Conservation (phyloP, 2,888 invertebrate genomes). For the Trisateles emortualis region DNA sequence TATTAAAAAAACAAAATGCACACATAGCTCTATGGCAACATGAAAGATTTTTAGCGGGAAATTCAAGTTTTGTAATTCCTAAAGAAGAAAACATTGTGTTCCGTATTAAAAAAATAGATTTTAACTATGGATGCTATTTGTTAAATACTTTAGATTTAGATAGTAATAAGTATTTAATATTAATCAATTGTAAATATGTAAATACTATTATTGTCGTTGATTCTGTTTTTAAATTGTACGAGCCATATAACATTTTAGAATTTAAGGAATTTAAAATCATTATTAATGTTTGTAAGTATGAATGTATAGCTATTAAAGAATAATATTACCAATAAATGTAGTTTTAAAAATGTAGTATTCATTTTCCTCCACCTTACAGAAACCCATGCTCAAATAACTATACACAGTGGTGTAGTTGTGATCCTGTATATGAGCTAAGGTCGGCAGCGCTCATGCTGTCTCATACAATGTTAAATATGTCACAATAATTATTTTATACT, state of each 20-base stretch:
- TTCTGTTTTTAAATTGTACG: conserved; percentile 67
- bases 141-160: conserved; percentile 60
- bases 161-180: conserved; percentile 57
- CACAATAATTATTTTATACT: no score
- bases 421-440: no score
- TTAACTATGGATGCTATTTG: conserved; percentile 70
- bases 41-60: conserved; percentile 79
- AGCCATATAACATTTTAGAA: conserved; percentile 65
- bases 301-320: conserved; percentile 50
- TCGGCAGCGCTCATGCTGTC: no score
- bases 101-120: conserved; percentile 60
- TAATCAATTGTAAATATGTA: conserved; percentile 66
- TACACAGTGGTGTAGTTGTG: no score
- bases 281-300: conserved; percentile 77
- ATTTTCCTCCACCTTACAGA: no score
- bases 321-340: background rate
- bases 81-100: conserved; percentile 64
- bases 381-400: no score
- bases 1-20: conserved; percentile 79
- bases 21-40: conserved; percentile 84
- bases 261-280: conserved; percentile 57
- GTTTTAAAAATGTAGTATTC: background rate
- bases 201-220: conserved; percentile 54
- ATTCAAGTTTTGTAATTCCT: conserved; percentile 74
- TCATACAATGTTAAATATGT: no score